phyloP scores from a whole-genome alignment of 2,888 invertebrate species.

The Drosophila parthenogenetica region DNA sequence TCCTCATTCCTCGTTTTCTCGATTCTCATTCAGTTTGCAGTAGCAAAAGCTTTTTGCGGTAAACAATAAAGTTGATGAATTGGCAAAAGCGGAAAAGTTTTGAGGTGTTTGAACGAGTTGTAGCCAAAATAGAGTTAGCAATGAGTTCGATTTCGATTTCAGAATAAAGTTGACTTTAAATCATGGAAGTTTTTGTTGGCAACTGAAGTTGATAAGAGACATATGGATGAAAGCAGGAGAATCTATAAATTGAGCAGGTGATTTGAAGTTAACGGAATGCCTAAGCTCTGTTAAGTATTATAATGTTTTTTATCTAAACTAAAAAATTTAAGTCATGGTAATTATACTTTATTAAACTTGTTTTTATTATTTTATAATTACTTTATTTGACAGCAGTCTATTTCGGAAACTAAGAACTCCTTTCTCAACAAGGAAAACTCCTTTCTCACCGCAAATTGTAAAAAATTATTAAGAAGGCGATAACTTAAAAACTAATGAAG shows the following conservation, averaged over 20 bases:
- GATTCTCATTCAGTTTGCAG: neutral
- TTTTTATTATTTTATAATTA: too few species aligned
- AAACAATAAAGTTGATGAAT: conserved; percentile 68
- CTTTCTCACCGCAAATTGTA: too few species aligned
- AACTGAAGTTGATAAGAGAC: conserved; percentile 5
- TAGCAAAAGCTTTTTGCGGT: conserved; percentile 20
- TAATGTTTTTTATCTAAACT: too few species aligned
- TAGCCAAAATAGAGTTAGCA: neutral
- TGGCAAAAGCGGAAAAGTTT: conserved; percentile 39
- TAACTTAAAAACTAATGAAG: too few species aligned
- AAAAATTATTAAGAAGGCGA: too few species aligned
- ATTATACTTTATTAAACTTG: too few species aligned
- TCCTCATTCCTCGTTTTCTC: conserved; percentile 1
- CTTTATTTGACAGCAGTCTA: too few species aligned
- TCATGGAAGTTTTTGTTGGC: neutral
- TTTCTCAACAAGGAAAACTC: too few species aligned
- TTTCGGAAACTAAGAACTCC: too few species aligned
- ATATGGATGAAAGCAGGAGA: neutral
- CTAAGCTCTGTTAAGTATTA: too few species aligned
- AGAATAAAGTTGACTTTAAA: conserved; percentile 18
- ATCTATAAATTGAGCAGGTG: neutral
- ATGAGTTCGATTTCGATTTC: conserved; percentile 7
- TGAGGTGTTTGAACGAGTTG: conserved; percentile 28
- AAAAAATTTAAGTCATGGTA: too few species aligned
- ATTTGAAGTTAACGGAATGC: too few species aligned